Conservation (phyloP, 37 sponge, comb jelly and placozoan species). For the Aplysina aerophoba region DNA sequence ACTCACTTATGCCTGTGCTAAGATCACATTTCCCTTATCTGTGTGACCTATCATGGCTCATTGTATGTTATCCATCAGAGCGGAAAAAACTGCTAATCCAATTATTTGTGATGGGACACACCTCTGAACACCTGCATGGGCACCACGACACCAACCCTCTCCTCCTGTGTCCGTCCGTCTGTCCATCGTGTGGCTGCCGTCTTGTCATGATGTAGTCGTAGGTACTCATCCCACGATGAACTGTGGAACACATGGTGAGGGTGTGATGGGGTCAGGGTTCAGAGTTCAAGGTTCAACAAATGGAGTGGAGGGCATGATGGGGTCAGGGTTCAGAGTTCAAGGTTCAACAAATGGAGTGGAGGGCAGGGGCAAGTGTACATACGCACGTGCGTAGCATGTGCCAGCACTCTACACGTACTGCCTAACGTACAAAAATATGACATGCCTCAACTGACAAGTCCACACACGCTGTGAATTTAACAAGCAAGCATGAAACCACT, state of each 20-base stretch:
- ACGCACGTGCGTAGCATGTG: not conserved
- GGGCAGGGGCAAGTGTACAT: too few relatives aligned
- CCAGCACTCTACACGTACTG: not conserved
- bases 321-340: not conserved
- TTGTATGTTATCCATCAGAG: too few relatives aligned
- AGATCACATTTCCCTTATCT: too few relatives aligned
- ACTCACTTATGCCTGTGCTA: not conserved
- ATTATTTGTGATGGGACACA: too few relatives aligned
- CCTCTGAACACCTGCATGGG: too few relatives aligned
- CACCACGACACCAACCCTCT: not conserved
- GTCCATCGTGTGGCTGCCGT: not conserved
- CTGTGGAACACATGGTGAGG: slow-evolving; percentile 3
- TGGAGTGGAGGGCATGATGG: not conserved
- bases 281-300: not conserved
- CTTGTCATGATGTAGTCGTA: slow-evolving; percentile 61
- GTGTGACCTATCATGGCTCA: too few relatives aligned
- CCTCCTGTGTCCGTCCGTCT: not conserved
- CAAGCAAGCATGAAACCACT: too few relatives aligned
- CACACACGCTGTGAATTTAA: too few relatives aligned
- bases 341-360: too few relatives aligned
- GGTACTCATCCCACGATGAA: slow-evolving; percentile 53
- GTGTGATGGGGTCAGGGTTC: not conserved
- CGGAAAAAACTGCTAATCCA: too few relatives aligned
- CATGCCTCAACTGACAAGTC: too few relatives aligned
- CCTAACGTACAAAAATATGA: not conserved